Evolutionary conservation across 2,888 invertebrate species (phyloP), one percentile per base, ranked within the genome.

Genomic region (Agrenia bidenticulata): DNA sequence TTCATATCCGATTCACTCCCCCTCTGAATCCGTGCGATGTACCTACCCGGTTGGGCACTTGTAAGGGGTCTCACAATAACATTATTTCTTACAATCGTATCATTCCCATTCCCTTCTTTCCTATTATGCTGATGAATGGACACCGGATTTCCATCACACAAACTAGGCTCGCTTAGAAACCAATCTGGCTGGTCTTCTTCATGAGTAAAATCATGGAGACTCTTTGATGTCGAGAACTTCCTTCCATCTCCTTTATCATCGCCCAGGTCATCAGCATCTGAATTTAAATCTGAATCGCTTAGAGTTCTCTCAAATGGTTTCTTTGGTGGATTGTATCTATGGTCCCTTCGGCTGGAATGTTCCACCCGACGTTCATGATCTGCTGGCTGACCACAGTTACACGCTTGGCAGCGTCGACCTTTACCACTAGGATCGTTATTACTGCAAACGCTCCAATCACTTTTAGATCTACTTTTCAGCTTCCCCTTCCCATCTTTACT

Each of bases 141-240:
- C 32, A 32, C 11, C 11, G 32, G 32, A 9, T 66, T 66, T 19
- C 57, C 62, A 56, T 71, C 71, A 45, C 63, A 63, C 7, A 73
- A 55, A 41, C 67, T 73, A 2, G 72, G 73, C 50, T 73, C 70
- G 55, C 72, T 72, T 39, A 66, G 66, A 19, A 69, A 66, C 65
- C 69, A 68, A 13, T 69, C 69, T 5, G 63, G 32, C 13, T 50
- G 37, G 21, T 53, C 45, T 7, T 53, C 58, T 11, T 57, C 67
- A 32, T 64, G 65, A 27, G 67, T 67, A 26, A 73, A 73, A 42
- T 73, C 70, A 27, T 72, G 70, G 5, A 72, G 67, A 61, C 73
- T 74, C 63, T 73, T 73, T 1, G 73, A 72, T 2, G 74, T 63
- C 9, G 67, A 67, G 61, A 73, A 68, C 21, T 67, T 66, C 37